These are phyloP conservation scores for Andrena chrysosceles DNA, from an alignment of 2,888 invertebrate species.

Conservation along the genomic window DNA sequence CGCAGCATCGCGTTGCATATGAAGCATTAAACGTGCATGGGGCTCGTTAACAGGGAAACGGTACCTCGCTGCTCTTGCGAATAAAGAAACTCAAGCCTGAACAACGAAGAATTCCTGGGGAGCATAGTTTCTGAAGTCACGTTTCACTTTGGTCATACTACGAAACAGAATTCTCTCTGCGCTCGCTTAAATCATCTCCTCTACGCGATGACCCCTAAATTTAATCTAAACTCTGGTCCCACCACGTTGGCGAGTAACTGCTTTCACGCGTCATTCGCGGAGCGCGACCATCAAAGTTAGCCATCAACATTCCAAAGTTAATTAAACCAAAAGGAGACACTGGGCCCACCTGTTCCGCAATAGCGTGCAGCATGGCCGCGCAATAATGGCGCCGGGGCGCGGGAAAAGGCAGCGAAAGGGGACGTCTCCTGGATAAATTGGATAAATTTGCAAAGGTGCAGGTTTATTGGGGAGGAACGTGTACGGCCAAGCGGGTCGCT, in stretches of 20 bases:
- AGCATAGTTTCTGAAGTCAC: background rate
- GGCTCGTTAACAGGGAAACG: background rate
- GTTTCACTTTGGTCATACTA: background rate
- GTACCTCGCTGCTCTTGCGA: background rate
- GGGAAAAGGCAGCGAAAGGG: background rate
- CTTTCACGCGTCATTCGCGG: constrained; percentile 4
- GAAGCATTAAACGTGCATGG: background rate
- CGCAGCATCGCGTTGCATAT: background rate
- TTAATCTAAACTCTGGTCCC: background rate
- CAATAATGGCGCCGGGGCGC: background rate
- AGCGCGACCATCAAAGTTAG: background rate
- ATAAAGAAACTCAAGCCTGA: background rate
- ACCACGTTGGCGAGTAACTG: background rate
- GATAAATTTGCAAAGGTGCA: constrained; percentile 8
- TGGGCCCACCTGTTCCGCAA: constrained; percentile 17
- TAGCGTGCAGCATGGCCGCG: background rate
- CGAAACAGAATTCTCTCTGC: background rate
- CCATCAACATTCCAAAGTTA: background rate
- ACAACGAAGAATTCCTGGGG: background rate
- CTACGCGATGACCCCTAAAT: background rate
- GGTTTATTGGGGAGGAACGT: constrained; percentile 8
- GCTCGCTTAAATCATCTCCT: background rate
- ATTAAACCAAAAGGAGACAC: background rate
- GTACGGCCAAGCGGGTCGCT: constrained; percentile 13
- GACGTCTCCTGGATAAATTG: background rate